Conservation (phyloP, 2,797 vertebrate genomes). For the Eidolon dupreanum region DNA sequence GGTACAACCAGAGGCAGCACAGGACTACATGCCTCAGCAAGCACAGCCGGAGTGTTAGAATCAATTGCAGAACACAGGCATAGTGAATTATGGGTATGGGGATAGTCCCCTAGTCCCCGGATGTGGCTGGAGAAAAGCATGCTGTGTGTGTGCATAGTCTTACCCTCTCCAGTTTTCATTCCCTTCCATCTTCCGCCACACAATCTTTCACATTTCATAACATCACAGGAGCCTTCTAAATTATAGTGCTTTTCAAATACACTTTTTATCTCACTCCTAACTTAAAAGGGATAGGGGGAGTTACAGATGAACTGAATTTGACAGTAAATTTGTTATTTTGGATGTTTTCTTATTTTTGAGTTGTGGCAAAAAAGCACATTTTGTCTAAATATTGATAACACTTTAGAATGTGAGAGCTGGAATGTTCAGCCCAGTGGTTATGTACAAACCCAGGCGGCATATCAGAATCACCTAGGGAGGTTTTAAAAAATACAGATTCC, state of each 20-base stretch:
- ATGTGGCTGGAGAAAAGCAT: not conserved
- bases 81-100: not conserved
- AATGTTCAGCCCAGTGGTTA: not conserved
- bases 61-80: not conserved
- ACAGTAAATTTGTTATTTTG: conserved; percentile 59
- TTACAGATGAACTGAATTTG: conserved; percentile 50
- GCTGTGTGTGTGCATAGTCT: not conserved
- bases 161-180: not conserved
- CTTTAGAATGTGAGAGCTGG: conserved; percentile 20
- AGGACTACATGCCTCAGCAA: not conserved
- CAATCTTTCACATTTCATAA: not conserved
- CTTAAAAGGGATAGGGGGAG: conserved; percentile 21
- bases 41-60: not conserved
- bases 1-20: not conserved
- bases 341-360: conserved; percentile 64
- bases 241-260: conserved; percentile 51
- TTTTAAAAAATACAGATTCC: conserved; percentile 17
- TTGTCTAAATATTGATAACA: conserved; percentile 60
- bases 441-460: not conserved
- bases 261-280: conserved; percentile 37
- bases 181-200: not conserved
- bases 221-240: conserved; percentile 36
- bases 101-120: not conserved
- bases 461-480: not conserved
- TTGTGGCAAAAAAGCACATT: conserved; percentile 28